phyloP scores from a whole-genome alignment of 1,140 invertebrate species.

The Battus philenor region DNA sequence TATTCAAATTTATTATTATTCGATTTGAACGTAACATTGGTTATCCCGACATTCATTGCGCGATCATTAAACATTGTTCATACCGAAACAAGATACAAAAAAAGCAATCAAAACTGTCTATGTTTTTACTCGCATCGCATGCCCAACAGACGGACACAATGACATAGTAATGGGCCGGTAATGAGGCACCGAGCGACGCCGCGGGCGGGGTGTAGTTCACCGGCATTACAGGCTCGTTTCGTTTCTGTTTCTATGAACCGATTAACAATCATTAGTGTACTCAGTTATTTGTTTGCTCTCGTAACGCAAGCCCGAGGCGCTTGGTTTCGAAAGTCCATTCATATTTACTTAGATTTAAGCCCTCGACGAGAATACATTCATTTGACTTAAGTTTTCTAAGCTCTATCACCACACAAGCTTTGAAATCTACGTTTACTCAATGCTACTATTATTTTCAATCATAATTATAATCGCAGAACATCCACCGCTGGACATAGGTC shows the following conservation, averaged over 20 bases:
- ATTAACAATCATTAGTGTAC: slow-evolving; percentile 7
- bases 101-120: slow-evolving; percentile 4
- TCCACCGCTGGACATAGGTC: too few species aligned
- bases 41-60: too few species aligned
- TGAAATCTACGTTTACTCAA: too few species aligned
- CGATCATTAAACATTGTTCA: too few species aligned
- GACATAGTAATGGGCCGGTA: slow-evolving; percentile 30
- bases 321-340: background rate
- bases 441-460: too few species aligned
- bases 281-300: slow-evolving; percentile 1
- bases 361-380: too few species aligned
- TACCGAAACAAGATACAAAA: background rate
- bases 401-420: too few species aligned
- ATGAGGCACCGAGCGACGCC: slow-evolving; percentile 25
- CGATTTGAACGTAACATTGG: too few species aligned
- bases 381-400: too few species aligned
- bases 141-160: slow-evolving; percentile 23
- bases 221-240: slow-evolving; percentile 12
- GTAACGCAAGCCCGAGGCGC: background rate
- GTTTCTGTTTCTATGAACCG: slow-evolving; percentile 13
- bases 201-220: slow-evolving; percentile 21
- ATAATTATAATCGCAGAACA: too few species aligned
- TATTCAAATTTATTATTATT: too few species aligned
- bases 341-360: slow-evolving; percentile 6
- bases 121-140: slow-evolving; percentile 1